Evolutionary conservation across 2,888 invertebrate species (phyloP).

Genomic region (Gisinianus flammeolus): DNA sequence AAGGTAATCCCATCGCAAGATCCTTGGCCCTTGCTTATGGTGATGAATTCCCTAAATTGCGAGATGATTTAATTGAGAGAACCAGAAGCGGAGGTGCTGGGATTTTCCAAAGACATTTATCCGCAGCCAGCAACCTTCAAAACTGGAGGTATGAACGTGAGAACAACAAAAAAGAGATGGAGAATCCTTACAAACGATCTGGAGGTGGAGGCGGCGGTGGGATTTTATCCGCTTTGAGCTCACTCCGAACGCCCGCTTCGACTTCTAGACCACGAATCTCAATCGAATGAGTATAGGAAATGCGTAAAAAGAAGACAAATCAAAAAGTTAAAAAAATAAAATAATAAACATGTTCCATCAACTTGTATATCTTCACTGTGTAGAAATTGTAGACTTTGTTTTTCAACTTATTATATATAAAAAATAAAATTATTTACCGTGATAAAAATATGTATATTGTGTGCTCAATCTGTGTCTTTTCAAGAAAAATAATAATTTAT

Average conservation of each 20-base stretch:
- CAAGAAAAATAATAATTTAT: too few relatives aligned
- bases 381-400: background rate
- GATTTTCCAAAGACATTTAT: background rate
- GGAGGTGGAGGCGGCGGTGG: background rate
- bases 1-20: background rate
- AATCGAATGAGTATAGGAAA: background rate
- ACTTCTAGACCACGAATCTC: background rate
- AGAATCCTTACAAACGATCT: constrained; percentile 19
- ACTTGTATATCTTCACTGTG: background rate
- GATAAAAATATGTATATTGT: too few relatives aligned
- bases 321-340: background rate
- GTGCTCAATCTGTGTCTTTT: too few relatives aligned
- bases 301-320: too few relatives aligned
- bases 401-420: background rate
- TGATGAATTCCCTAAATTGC: constrained; percentile 28
- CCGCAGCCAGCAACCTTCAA: constrained; percentile 14
- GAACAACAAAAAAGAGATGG: constrained; percentile 22
- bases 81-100: background rate
- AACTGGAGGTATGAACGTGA: constrained; percentile 33
- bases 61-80: constrained; percentile 24
- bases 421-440: too few relatives aligned
- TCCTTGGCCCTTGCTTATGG: constrained; percentile 33
- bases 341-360: background rate
- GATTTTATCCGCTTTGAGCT: background rate
- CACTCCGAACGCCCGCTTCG: background rate